Evolutionary conservation across 2,888 invertebrate genomes (phyloP).

Genomic region (Chrysolina americana): DNA sequence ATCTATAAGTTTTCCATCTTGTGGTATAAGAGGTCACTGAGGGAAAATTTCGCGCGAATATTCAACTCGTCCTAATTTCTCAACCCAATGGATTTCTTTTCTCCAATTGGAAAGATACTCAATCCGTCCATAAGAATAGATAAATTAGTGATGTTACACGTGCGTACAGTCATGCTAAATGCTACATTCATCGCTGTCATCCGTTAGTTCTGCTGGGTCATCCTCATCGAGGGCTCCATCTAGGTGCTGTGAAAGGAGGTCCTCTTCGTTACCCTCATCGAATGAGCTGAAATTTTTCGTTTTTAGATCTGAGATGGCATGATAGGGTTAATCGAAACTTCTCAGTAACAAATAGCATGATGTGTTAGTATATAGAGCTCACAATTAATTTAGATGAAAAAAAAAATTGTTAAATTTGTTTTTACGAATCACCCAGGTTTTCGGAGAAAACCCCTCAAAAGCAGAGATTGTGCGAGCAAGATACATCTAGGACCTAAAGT

Average conservation of each 20-base stretch:
- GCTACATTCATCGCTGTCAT: conserved; percentile 78
- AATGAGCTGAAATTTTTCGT: conserved; percentile 74
- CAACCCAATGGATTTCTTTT: neutral
- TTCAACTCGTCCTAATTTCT: neutral
- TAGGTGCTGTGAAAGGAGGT: conserved; percentile 78
- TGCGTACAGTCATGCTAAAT: conserved; percentile 67
- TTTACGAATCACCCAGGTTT: too few species aligned
- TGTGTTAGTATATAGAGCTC: too few species aligned
- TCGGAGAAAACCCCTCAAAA: too few species aligned
- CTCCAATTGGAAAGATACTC: conserved; percentile 2
- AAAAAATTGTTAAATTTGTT: too few species aligned
- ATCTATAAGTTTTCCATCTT: neutral
- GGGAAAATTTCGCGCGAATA: neutral
- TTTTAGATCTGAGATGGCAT: too few species aligned
- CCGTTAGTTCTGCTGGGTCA: conserved; percentile 59
- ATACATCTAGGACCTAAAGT: too few species aligned
- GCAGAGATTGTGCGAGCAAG: too few species aligned
- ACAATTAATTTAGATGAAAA: too few species aligned
- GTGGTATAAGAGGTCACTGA: too few species aligned
- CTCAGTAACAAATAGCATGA: too few species aligned
- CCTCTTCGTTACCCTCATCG: conserved; percentile 79
- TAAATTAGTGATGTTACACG: conserved; percentile 37
- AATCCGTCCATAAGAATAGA: conserved; percentile 45
- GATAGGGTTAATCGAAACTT: too few species aligned
- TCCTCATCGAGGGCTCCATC: conserved; percentile 72